A percentile compares a stretch with the other conserved stretches of the same genome.
Conservation (phyloP, 2,113 vertebrate species). For the Elanus axillaris region DNA sequence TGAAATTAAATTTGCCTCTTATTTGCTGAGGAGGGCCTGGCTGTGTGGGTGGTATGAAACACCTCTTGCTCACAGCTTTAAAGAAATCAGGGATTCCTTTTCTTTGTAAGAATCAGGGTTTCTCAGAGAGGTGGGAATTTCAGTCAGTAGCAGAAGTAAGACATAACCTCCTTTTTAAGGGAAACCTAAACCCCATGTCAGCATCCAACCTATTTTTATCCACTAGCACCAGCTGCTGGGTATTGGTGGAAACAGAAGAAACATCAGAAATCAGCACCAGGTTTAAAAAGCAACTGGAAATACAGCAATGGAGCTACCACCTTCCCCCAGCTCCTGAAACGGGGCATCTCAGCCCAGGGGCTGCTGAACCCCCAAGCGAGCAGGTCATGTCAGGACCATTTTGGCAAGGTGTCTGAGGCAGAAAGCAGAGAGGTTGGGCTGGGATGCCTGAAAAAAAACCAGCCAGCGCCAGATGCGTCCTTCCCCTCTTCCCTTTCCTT, state of each 20-base stretch:
- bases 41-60: neutral
- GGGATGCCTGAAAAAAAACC: neutral
- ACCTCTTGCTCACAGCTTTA: neutral
- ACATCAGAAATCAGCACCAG: accelerated
- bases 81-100: neutral
- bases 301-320: accelerated
- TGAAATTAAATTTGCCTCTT: neutral
- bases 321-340: neutral
- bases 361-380: neutral
- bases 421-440: accelerated
- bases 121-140: neutral
- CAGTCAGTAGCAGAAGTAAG: neutral
- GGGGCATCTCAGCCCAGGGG: accelerated
- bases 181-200: neutral
- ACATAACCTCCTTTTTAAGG: neutral
- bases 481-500: neutral
- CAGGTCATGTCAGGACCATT: accelerated
- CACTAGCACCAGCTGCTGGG: conserved; percentile 30
- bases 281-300: neutral
- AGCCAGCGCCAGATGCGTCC: neutral
- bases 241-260: neutral
- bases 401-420: neutral
- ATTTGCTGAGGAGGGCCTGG: neutral
- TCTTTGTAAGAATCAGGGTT: neutral
- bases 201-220: neutral